Evolutionary conservation across 2,797 vertebrate species (phyloP), one percentile per base, ranked within the genome.

Genomic region (Poeciliopsis infans): DNA sequence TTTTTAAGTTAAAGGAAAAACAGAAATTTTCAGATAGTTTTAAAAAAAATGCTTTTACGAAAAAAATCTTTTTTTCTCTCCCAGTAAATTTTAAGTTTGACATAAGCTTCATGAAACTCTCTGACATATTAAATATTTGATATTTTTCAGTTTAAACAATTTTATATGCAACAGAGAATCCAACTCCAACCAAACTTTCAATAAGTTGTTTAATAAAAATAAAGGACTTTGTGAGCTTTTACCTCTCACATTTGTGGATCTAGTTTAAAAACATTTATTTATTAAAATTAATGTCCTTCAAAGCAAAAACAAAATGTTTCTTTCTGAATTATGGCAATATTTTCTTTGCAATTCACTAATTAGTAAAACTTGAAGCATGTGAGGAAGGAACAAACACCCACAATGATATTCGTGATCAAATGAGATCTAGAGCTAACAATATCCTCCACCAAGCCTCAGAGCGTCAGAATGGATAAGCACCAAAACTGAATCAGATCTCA

Each of bases 371-470:
- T 25, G 66, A 71, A 8, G 13, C 1, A 70, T 46, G 72, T 46
- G 25, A 55, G 53, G 45, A 57, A 72, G 78, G 81, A 81, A 83
- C 51, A 80, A 88, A 85, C 61, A 85, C 70, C 25, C 43, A 74
- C 6, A 74, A 77, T 77, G 73, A 78, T 83, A 76, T 79, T 68
- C 25, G 15, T 59, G 68, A 86, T 78, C 75, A 79, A 81, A 87
- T 82, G 76, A 87, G 70, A 74, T 45, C 61, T 28, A n/a, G 75
- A 79, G 83, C 41, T 7, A 66, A 70, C 45, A 47, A 68, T 7
- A 57, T 41, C 68, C 47, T 49, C 28, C 18, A 70, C 31, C 82
- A 77, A 84, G 78, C 53, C 73, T 43, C 75, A 66, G 78, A 78
- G 74, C 75, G 49, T 59, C 6, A 2, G 39, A 71, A 80, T 61